Base-by-base conservation (phyloP, 2,888 invertebrate species). In the Hypolimnas misippus region DNA sequence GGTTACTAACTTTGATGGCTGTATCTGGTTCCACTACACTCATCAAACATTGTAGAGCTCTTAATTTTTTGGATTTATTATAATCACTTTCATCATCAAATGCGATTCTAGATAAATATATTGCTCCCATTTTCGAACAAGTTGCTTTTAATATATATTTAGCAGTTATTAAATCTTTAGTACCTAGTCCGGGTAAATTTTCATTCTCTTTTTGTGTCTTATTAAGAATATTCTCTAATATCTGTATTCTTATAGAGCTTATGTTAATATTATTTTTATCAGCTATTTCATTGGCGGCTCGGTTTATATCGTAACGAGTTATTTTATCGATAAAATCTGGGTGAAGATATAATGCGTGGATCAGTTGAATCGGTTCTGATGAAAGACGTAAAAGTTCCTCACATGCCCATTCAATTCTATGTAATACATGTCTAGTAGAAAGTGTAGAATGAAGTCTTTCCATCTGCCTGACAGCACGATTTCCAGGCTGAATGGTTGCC, bases 121-220 rank as follows among this genome's bases (percentile, higher is more conserved):
- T 89, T 12, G 92, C 92, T 3, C 90, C 88, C 89, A 92, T 90
- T 82, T 91, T 92, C 16, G 90, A 87, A 70, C 92, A 92, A 16
- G 92, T 92, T 56, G 90, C 92, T 78, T 87, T 91, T 17, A 93
- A 74, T 73, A 92, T 92, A 73, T 91, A 92, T 73, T 92, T 92
- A 16, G 89, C 91, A 51, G 83, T 92, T 73, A 87, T 82, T 66
- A 93, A 78, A 66, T 87, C 87, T 70, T 78, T 85, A 40, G 76
- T 81, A 65, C 81, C 81, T 35, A 92, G 76, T 49, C 84, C 81
- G 1, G 80, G 73, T 59, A 71, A 69, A 57, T 70, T 74, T 60
- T 80, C 83, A 33, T 75, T 82, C 57, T 81, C 79, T 70, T 79
- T 76, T 19, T 75, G 72, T 8, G 74, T 68, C 75, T 85, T 88